A percentile compares a stretch with the other conserved stretches of the same genome.
These are phyloP conservation scores for Hyppa rectilinea DNA, from an alignment of 2,888 invertebrate species.

Conservation along the genomic window DNA sequence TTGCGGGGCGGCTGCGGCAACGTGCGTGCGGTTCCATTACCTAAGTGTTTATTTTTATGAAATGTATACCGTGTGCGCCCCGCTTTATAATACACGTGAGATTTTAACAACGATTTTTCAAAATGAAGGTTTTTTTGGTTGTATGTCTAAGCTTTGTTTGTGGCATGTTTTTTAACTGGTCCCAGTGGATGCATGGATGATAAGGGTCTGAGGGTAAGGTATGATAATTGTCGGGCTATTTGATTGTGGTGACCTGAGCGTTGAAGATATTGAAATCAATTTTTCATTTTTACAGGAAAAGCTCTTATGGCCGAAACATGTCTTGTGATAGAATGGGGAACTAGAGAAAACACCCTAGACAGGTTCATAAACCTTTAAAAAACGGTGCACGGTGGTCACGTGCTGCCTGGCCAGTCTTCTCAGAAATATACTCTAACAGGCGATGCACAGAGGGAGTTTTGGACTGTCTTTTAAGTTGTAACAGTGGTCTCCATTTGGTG, in stretches of 20 bases:
- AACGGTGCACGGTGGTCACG: no score
- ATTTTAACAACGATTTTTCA: slow-evolving; percentile 74
- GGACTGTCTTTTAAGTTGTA: no score
- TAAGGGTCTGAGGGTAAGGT: slow-evolving; percentile 25
- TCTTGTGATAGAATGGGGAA: neutral
- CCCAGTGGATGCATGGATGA: slow-evolving; percentile 23
- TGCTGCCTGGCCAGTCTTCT: no score
- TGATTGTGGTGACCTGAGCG: slow-evolving; percentile 20
- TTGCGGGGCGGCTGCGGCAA: slow-evolving; percentile 58
- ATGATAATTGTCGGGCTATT: slow-evolving; percentile 37
- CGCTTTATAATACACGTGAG: slow-evolving; percentile 79
- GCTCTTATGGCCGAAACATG: neutral
- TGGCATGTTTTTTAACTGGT: slow-evolving; percentile 50
- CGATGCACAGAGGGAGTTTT: no score
- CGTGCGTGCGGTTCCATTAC: slow-evolving; percentile 83
- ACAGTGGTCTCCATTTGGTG: no score
- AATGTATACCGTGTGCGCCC: slow-evolving; percentile 76
- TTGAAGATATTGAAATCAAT: slow-evolving; percentile 14
- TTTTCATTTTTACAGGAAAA: neutral
- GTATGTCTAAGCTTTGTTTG: slow-evolving; percentile 49
- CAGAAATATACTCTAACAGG: no score
- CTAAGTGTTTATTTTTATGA: slow-evolving; percentile 88
- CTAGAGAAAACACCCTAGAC: neutral
- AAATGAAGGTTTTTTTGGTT: slow-evolving; percentile 56
- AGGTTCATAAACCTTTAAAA: neutral